A percentile compares a stretch with the other conserved stretches of the same genome.
Conservation (phyloP, 2,888 invertebrate genomes). For the Agrilus biguttatus region DNA sequence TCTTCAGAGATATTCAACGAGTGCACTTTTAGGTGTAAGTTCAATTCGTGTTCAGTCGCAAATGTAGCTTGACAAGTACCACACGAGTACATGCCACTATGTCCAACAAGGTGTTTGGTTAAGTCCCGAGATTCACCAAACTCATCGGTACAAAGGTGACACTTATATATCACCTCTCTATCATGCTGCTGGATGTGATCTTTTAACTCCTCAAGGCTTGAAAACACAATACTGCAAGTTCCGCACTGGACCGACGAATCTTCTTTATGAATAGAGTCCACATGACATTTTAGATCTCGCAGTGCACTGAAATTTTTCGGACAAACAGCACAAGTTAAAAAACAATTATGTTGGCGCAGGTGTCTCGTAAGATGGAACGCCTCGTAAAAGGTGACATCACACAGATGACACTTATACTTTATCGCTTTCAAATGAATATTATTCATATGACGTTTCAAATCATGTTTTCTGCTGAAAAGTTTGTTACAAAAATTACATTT, state of each 20-base stretch:
- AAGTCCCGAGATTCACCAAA: conserved; percentile 12
- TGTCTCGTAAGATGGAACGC: conserved; percentile 11
- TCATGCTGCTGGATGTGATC: conserved; percentile 11
- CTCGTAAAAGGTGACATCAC: conserved; percentile 11
- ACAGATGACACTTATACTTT: conserved; percentile 12
- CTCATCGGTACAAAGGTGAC: conserved; percentile 11
- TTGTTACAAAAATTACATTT: conserved; percentile 11
- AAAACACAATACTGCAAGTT: conserved; percentile 9
- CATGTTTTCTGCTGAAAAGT: conserved; percentile 9
- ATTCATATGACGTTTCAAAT: conserved; percentile 12
- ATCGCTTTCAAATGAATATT: conserved; percentile 11
- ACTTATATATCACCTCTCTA: conserved; percentile 10
- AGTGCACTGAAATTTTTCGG: conserved; percentile 8
- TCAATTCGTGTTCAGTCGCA: conserved; percentile 9
- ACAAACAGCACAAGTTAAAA: conserved; percentile 10
- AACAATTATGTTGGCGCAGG: conserved; percentile 10
- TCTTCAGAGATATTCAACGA: conserved; percentile 1
- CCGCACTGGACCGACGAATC: conserved; percentile 8
- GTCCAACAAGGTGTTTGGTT: conserved; percentile 11
- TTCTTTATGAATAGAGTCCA: conserved; percentile 7
- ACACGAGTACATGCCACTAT: conserved; percentile 11
- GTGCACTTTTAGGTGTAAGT: conserved; percentile 7
- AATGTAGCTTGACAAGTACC: conserved; percentile 9
- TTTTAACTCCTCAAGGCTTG: conserved; percentile 6
- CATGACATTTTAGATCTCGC: conserved; percentile 10